Evolutionary conservation across 2,888 invertebrate genomes (phyloP).

Genomic region (Loripinus fragilis): DNA sequence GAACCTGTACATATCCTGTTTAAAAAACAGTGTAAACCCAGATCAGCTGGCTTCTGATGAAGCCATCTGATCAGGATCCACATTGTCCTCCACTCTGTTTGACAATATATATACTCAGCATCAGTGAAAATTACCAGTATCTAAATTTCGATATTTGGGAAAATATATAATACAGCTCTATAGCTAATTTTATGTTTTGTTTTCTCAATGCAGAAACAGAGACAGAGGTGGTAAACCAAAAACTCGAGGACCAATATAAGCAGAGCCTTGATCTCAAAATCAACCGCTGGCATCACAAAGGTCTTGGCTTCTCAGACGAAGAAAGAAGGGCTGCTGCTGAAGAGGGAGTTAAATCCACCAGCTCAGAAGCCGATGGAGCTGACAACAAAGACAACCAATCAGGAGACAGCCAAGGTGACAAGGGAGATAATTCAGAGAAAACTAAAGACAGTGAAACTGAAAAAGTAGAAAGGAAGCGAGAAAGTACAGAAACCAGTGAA

Average conservation of each 20-base stretch:
- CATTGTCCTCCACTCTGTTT: background rate
- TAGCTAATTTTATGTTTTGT: background rate
- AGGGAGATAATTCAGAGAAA: constrained; percentile 37
- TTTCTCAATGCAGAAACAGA: constrained; percentile 55
- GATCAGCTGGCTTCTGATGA: background rate
- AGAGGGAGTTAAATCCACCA: background rate
- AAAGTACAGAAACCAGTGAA: constrained; percentile 41
- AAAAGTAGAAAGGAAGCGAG: constrained; percentile 39
- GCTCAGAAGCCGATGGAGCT: constrained; percentile 20
- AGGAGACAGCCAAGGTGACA: constrained; percentile 11
- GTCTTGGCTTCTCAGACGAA: constrained; percentile 74
- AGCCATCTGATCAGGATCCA: background rate
- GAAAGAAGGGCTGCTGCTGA: constrained; percentile 19
- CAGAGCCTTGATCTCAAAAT: constrained; percentile 78
- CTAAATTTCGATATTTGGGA: no score
- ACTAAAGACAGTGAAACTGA: constrained; percentile 40
- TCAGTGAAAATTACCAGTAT: no score
- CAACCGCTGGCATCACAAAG: constrained; percentile 74
- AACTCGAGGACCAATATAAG: constrained; percentile 79
- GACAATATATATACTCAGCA: no score
- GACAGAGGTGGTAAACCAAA: constrained; percentile 61
- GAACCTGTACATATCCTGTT: no score
- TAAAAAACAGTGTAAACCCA: background rate
- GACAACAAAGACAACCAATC: constrained; percentile 37
- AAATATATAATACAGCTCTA: no score